Evolutionary conservation across 2,888 invertebrate species (phyloP).

Genomic region (Stratiomys singularior): DNA sequence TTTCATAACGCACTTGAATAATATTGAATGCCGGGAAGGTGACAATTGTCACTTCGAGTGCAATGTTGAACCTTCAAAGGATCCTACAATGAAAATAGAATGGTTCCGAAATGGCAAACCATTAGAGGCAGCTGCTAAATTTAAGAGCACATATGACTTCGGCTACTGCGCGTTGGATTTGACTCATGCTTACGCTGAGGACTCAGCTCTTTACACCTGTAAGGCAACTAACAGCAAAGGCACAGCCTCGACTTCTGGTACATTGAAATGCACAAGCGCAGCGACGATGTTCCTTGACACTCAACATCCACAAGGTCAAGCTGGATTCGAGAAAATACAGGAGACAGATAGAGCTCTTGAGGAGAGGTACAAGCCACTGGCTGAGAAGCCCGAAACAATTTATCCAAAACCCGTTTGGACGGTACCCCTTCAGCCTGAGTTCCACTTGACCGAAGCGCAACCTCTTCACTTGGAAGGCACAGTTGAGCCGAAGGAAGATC

Average conservation of each 20-base stretch:
- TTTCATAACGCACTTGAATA: conserved; percentile 90
- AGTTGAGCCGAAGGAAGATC: conserved; percentile 94
- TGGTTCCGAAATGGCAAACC: conserved; percentile 96
- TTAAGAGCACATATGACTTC: conserved; percentile 94
- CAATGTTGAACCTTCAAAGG: conserved; percentile 90
- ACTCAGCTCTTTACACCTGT: conserved; percentile 91
- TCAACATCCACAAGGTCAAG: conserved; percentile 93
- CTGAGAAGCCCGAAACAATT: conserved; percentile 77
- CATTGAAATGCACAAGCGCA: conserved; percentile 84
- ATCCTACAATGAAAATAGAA: conserved; percentile 89
- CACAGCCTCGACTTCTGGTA: conserved; percentile 89
- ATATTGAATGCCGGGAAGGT: conserved; percentile 87
- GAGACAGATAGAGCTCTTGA: conserved; percentile 87
- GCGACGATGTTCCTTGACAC: conserved; percentile 86
- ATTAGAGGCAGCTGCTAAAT: conserved; percentile 87
- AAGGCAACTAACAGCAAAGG: conserved; percentile 91
- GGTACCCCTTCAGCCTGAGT: conserved; percentile 82
- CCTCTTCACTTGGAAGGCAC: conserved; percentile 92
- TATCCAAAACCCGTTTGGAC: conserved; percentile 89
- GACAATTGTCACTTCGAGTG: conserved; percentile 92
- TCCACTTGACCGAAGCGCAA: conserved; percentile 83
- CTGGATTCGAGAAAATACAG: conserved; percentile 88
- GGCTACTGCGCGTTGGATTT: conserved; percentile 94
- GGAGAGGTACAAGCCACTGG: conserved; percentile 75
- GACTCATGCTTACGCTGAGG: conserved; percentile 87